phyloP scores from a whole-genome alignment of 2,888 invertebrate species.

The Campoletis raptor region DNA sequence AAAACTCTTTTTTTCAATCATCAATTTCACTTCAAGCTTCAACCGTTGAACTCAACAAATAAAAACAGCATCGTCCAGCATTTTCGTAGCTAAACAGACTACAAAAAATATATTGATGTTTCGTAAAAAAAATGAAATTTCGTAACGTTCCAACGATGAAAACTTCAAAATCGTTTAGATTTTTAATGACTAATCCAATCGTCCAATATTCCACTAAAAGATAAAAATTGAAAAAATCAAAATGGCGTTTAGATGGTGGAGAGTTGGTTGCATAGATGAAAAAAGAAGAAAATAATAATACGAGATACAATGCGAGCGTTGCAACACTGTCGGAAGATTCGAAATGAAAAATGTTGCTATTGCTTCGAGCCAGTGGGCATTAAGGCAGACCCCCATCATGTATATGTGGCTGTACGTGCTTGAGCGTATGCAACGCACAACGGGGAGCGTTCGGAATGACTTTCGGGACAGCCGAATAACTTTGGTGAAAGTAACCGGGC shows the following conservation, averaged over 20 bases:
- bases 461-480: slow-evolving; percentile 60
- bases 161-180: too few species aligned
- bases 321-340: slow-evolving; percentile 12
- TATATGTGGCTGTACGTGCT: not conserved
- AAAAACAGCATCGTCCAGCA: too few species aligned
- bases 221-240: not conserved
- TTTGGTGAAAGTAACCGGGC: slow-evolving; percentile 56
- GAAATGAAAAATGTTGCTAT: slow-evolving; percentile 8
- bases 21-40: too few species aligned
- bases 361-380: slow-evolving; percentile 12
- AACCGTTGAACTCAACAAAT: too few species aligned
- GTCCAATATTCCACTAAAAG: not conserved
- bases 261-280: not conserved
- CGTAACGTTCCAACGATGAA: too few species aligned
- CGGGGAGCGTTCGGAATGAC: slow-evolving; percentile 45
- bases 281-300: not conserved
- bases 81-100: too few species aligned
- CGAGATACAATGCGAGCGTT: not conserved
- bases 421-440: slow-evolving; percentile 15
- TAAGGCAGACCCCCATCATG: not conserved
- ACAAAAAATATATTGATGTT: too few species aligned
- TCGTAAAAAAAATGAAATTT: too few species aligned
- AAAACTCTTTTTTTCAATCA: too few species aligned
- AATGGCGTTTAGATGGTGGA: not conserved
- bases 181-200: not conserved